Evolutionary conservation across 1,140 invertebrate genomes (phyloP).

Genomic region (Stenopsyche tienmushanensis): DNA sequence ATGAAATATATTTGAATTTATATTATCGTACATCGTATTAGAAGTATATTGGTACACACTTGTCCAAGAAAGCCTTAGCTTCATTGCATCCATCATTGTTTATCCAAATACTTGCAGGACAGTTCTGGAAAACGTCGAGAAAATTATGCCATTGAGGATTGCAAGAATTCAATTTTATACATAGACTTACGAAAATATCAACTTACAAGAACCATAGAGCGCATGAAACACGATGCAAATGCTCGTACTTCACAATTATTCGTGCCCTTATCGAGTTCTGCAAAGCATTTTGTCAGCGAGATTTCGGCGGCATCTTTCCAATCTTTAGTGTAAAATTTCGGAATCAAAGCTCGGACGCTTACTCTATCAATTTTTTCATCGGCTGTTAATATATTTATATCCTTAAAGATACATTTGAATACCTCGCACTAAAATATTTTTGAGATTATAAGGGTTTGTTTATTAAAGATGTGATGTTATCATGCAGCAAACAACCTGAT

Average conservation of each 20-base stretch:
- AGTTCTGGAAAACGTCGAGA: conserved; percentile 19
- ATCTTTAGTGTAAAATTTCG: neutral
- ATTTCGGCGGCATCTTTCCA: neutral
- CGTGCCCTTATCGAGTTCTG: neutral
- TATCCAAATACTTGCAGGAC: conserved; percentile 16
- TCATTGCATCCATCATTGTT: conserved; percentile 3
- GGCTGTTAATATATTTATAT: neutral
- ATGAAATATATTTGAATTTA: neutral
- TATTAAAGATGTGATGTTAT: neutral
- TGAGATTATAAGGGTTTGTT: neutral
- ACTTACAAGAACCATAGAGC: neutral
- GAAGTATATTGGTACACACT: neutral
- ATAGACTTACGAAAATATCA: neutral
- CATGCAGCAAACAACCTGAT: neutral
- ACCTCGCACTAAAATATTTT: conserved; percentile 25
- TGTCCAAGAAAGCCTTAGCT: neutral
- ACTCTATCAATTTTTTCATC: conserved; percentile 28
- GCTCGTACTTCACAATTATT: neutral
- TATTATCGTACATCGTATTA: neutral
- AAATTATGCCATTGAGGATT: too few relatives aligned
- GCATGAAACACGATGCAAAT: conserved; percentile 10
- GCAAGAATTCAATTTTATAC: neutral
- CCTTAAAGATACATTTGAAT: conserved; percentile 18
- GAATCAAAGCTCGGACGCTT: neutral
- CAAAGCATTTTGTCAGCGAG: conserved; percentile 2